These are phyloP conservation scores for Andrena cerasifolii DNA, from an alignment of 1,140 invertebrate species.

Conservation along the genomic window DNA sequence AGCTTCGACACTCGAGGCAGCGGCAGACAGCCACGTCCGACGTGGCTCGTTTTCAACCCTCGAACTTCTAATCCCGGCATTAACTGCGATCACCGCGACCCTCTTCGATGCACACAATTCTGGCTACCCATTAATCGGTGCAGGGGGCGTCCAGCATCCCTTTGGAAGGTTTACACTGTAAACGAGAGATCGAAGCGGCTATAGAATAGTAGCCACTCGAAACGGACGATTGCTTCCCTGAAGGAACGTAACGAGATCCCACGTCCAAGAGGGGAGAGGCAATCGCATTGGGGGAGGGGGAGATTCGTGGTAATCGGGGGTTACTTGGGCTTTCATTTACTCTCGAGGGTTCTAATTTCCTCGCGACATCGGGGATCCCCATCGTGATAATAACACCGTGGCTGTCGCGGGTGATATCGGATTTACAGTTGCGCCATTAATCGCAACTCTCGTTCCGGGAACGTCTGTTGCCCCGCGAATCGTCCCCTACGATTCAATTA, in stretches of 20 bases:
- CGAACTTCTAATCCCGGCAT: no score
- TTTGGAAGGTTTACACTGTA: no score
- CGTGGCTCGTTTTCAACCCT: no score
- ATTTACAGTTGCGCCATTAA: conserved; percentile 37
- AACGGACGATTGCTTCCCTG: not conserved
- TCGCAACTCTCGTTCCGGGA: not conserved
- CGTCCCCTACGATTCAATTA: not conserved
- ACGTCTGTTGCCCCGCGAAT: not conserved
- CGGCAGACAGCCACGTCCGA: no score
- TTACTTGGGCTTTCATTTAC: conserved; percentile 22
- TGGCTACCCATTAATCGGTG: no score
- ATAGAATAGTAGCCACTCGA: not conserved
- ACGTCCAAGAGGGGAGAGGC: not conserved
- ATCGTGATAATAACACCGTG: conserved; percentile 15
- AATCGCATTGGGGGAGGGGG: not conserved
- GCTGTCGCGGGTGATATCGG: conserved; percentile 21
- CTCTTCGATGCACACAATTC: no score
- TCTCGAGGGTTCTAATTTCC: conserved; percentile 25
- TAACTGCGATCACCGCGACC: no score
- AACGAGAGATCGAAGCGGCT: not conserved
- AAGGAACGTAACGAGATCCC: conserved; percentile 16
- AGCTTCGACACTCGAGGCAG: no score
- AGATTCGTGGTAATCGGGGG: conserved; percentile 23
- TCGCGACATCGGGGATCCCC: not conserved
- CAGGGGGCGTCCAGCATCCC: no score